These are phyloP conservation scores for Microplitis mediator DNA, from an alignment of 1,140 invertebrate genomes.

Conservation along the genomic window DNA sequence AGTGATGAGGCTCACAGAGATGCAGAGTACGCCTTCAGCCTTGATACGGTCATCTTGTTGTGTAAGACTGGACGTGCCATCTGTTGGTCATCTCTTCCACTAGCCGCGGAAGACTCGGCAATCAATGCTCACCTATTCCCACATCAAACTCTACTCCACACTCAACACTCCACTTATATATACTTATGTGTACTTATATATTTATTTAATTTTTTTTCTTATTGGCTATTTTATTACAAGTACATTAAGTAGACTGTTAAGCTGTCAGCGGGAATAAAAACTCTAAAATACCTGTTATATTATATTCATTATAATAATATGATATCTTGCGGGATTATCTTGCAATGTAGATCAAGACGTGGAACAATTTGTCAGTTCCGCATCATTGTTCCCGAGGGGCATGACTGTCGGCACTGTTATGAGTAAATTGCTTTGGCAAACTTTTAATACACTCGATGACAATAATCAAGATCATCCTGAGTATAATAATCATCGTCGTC, in stretches of 20 bases:
- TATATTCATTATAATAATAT: background rate
- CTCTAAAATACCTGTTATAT: background rate
- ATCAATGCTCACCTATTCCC: conserved; percentile 15
- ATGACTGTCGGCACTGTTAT: background rate
- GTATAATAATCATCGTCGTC: background rate
- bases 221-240: background rate
- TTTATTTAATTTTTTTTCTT: background rate
- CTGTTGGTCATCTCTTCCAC: conserved; percentile 33
- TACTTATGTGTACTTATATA: background rate
- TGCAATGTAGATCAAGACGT: conserved; percentile 5
- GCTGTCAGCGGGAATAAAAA: background rate
- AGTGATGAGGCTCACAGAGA: background rate
- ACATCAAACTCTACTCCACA: background rate
- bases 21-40: background rate
- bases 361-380: background rate
- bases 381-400: conserved; percentile 5
- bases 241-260: background rate
- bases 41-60: conserved; percentile 26
- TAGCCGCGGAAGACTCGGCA: conserved; percentile 12
- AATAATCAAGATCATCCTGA: background rate
- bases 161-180: background rate
- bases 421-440: background rate
- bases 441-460: background rate
- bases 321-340: background rate
- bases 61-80: conserved; percentile 38